Evolutionary conservation across 2,113 vertebrate species (phyloP).

Genomic region (Oenanthe melanoleuca): DNA sequence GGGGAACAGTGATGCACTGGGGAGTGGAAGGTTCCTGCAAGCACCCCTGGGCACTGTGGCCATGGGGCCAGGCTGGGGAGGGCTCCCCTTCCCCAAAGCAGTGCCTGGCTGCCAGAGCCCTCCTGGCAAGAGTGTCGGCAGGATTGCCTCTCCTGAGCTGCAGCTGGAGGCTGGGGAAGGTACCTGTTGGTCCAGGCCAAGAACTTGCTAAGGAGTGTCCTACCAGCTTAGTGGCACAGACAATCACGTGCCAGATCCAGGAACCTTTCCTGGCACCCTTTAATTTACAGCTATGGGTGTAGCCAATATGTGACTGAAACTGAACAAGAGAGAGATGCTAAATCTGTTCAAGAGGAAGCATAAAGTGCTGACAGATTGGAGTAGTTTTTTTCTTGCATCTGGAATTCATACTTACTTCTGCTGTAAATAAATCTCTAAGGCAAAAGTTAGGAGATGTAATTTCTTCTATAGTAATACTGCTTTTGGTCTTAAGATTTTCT

Average conservation of each 20-base stretch:
- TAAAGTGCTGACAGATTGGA: conserved; percentile 31
- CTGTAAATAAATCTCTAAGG: conserved; percentile 34
- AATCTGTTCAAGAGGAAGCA: conserved; percentile 40
- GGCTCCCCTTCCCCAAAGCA: not conserved
- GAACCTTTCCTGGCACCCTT: not conserved
- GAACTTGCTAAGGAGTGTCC: not conserved
- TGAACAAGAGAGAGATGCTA: not conserved
- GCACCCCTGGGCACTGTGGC: rapidly evolving
- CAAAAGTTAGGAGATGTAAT: not conserved
- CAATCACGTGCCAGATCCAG: not conserved
- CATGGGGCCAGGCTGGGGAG: not conserved
- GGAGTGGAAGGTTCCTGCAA: rapidly evolving
- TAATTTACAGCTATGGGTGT: not conserved
- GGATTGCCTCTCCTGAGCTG: rapidly evolving
- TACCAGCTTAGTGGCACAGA: rapidly evolving
- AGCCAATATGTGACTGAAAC: not conserved
- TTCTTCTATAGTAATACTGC: not conserved
- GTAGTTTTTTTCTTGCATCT: conserved; percentile 33
- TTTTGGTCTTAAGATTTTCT: conserved; percentile 1
- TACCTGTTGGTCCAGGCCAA: not conserved
- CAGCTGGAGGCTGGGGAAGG: not conserved
- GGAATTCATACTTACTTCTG: conserved; percentile 30
- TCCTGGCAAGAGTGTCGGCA: not conserved
- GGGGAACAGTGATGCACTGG: rapidly evolving
- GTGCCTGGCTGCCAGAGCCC: not conserved